A percentile compares a stretch with the other conserved stretches of the same genome.
These are phyloP conservation scores for western clawed frog (Xenopus tropicalis) DNA, from an alignment of 2,113 vertebrate genomes.

Conservation along the genomic window DNA sequence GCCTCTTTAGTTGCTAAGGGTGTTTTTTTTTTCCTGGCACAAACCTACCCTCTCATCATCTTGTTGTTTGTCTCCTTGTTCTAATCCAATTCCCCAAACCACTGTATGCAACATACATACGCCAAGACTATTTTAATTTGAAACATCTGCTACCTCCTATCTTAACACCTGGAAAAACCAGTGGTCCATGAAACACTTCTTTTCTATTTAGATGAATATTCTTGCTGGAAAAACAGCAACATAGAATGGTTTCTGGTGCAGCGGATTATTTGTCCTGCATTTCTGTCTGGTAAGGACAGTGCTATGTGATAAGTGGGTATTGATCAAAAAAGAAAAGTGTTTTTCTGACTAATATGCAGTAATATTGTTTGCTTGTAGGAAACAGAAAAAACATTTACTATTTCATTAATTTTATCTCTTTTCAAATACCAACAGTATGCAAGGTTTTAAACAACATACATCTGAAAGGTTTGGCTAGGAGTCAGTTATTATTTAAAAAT, in stretches of 20 bases:
- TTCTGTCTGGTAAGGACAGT: neutral
- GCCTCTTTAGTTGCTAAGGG: neutral
- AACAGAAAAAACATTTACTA: too few species aligned
- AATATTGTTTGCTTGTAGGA: too few species aligned
- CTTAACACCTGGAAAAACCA: slow-evolving; percentile 32
- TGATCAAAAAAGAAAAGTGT: slow-evolving; percentile 12
- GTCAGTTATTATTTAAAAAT: too few species aligned
- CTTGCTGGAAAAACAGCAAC: slow-evolving; percentile 13
- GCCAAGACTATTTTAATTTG: slow-evolving; percentile 36
- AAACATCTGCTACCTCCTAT: slow-evolving; percentile 35
- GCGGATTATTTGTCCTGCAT: slow-evolving; percentile 9
- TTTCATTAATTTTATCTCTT: too few species aligned
- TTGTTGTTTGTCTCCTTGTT: slow-evolving; percentile 10
- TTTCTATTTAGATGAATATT: slow-evolving; percentile 35
- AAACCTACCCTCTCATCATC: neutral
- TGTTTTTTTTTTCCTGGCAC: neutral
- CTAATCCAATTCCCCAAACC: slow-evolving; percentile 24
- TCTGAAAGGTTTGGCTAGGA: too few species aligned
- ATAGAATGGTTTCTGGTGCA: neutral
- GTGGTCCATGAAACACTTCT: slow-evolving; percentile 23
- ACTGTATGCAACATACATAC: slow-evolving; percentile 21
- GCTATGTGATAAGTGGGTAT: slow-evolving; percentile 17
- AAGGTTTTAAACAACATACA: too few species aligned
- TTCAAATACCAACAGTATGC: too few species aligned
- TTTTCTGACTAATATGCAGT: too few species aligned